Base-by-base conservation (phyloP, 2,113 vertebrate species). In the Phalacrocorax aristotelis region DNA sequence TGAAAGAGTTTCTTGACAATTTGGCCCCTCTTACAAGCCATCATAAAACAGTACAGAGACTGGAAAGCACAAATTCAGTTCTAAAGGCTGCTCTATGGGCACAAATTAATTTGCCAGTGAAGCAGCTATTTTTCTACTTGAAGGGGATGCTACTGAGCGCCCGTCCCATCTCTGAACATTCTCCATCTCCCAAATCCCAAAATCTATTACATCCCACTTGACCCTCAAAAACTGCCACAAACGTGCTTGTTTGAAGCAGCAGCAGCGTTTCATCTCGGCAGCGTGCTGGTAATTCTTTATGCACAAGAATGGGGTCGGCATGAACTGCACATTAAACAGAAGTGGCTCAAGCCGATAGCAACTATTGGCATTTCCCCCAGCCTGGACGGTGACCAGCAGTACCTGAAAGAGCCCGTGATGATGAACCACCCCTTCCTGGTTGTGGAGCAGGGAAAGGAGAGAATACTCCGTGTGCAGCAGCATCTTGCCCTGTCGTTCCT, bases 321-420 rank as follows among this genome's bases (percentile, higher is more conserved):
- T 2, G 0, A 74, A 84, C 62, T 7, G 70, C 15, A n/a, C 70
- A 6, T 34, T 34, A 55, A 60, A 77, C 60, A 57, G 72, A 27
- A 40, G 82, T 70, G 75, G 40, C 69, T 78, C n/a, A 57, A 52
- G 65, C 52, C 38, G 38, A 10, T 1, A 32, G 82, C 51, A 44
- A 3, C 30, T 15, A 13, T 65, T 74, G 81, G 77, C 89, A 36
- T 3, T 3, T 83, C n/a, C 65, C 85, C 14, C 58, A 14, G 6
- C 8, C 38, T 25, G 87, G n/a, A 62, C 10, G 23, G 48, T 54
- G 66, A 83, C 21, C 89, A 66, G 58, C 44, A 5, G 49, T 98
- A 99, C 99, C 99, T 99, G 99, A 95, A 99, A 99, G 90, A 99
- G 99, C 88, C 99, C 99, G 0, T 99, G 99, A 86, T 99, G 99